phyloP scores from a whole-genome alignment of 2,888 invertebrate genomes.

The Pollenia labialis region DNA sequence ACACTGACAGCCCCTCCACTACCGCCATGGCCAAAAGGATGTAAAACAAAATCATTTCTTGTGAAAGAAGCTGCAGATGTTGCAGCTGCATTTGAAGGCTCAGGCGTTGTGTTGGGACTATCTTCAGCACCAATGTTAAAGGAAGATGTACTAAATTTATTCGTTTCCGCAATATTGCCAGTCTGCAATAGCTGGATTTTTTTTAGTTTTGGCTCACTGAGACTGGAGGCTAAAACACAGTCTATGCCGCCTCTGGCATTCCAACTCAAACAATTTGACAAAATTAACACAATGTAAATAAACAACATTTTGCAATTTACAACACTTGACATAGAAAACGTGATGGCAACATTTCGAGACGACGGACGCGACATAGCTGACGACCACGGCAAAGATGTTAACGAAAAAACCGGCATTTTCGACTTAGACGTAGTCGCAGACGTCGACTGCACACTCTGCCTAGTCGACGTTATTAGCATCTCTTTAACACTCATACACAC shows the following conservation, averaged over 20 bases:
- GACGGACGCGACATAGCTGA: slow-evolving; percentile 37
- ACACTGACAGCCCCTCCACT: slow-evolving; percentile 32
- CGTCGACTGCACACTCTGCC: slow-evolving; percentile 44
- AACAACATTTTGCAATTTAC: slow-evolving; percentile 68
- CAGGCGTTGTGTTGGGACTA: background rate
- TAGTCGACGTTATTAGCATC: slow-evolving; percentile 64
- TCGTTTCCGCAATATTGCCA: slow-evolving; percentile 39
- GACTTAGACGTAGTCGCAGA: slow-evolving; percentile 37
- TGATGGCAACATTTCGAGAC: slow-evolving; percentile 66
- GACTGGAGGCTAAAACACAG: slow-evolving; percentile 49
- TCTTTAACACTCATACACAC: slow-evolving; percentile 37
- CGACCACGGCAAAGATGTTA: slow-evolving; percentile 33
- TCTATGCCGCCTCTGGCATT: slow-evolving; percentile 5
- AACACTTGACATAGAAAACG: slow-evolving; percentile 71
- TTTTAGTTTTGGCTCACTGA: slow-evolving; percentile 53
- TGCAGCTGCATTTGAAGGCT: background rate
- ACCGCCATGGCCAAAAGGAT: slow-evolving; percentile 20
- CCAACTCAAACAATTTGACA: slow-evolving; percentile 58
- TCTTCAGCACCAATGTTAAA: slow-evolving; percentile 18
- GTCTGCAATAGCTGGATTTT: slow-evolving; percentile 17
- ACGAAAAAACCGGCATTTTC: slow-evolving; percentile 70
- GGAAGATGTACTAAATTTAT: slow-evolving; percentile 32
- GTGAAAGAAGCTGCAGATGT: slow-evolving; percentile 34
- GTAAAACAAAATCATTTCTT: slow-evolving; percentile 54
- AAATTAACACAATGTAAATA: slow-evolving; percentile 70